Conservation (phyloP, 2,888 invertebrate species). For the Girardia tigrina region DNA sequence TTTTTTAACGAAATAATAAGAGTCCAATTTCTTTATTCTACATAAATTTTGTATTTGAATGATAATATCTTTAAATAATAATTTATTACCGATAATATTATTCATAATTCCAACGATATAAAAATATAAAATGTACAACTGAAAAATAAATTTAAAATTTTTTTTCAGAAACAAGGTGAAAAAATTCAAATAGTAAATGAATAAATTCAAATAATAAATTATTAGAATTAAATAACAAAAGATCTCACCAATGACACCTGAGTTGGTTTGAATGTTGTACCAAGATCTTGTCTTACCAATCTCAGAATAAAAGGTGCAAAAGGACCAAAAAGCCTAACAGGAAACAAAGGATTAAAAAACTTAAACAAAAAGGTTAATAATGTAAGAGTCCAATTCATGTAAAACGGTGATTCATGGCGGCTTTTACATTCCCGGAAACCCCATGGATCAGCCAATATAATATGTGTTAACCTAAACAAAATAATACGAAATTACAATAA, state of each 20-base stretch:
- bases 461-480: neutral
- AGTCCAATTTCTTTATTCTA: no score
- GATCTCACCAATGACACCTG: neutral
- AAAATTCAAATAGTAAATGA: no score
- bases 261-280: neutral
- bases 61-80: no score
- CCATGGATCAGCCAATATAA: slow-evolving; percentile 11
- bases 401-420: slow-evolving; percentile 39
- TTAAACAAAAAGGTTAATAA: slow-evolving; percentile 64
- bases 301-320: slow-evolving; percentile 74
- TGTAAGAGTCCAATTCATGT: slow-evolving; percentile 68
- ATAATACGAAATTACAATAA: no score
- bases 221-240: neutral
- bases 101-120: no score
- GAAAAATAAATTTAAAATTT: no score
- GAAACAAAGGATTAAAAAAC: slow-evolving; percentile 79
- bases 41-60: no score
- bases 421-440: slow-evolving; percentile 9
- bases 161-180: no score
- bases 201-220: no score
- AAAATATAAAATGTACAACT: no score
- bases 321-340: slow-evolving; percentile 73
- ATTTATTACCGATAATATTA: no score
- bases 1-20: no score
- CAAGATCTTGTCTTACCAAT: slow-evolving; percentile 65